A percentile compares a stretch with the other conserved stretches of the same genome.
Evolutionary conservation across 2,888 invertebrate genomes (phyloP).

Genomic region (Hirtodrosophila trivittata): DNA sequence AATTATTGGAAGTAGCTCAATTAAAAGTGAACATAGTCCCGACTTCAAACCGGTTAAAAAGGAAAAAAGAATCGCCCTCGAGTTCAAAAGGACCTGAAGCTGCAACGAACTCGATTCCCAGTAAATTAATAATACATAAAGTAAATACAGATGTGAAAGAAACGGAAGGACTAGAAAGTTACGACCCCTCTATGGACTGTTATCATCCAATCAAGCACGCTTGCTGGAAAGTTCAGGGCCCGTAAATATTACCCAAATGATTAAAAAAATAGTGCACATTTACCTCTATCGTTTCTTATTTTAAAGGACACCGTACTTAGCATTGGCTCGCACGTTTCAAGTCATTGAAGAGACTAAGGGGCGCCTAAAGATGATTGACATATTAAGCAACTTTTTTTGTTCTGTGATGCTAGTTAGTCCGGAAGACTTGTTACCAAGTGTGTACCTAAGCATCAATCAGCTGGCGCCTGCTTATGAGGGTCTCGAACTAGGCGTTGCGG

Average conservation of each 20-base stretch:
- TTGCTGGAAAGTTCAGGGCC: conserved; percentile 90
- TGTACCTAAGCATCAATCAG: conserved; percentile 98
- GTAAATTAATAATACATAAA: conserved; percentile 24
- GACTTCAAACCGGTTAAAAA: no score
- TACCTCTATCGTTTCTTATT: not conserved
- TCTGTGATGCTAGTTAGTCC: conserved; percentile 95
- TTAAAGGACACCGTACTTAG: conserved; percentile 94
- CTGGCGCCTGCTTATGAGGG: conserved; percentile 98
- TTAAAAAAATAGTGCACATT: conserved; percentile 8
- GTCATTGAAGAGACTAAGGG: conserved; percentile 93
- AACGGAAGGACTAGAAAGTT: conserved; percentile 83
- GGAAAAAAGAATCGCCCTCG: not conserved
- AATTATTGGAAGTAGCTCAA: no score
- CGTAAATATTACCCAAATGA: conserved; percentile 83
- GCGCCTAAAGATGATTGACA: conserved; percentile 95
- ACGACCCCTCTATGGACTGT: conserved; percentile 88
- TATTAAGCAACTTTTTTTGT: conserved; percentile 94
- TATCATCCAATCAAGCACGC: conserved; percentile 94
- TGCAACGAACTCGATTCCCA: not conserved
- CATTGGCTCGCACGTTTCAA: conserved; percentile 94
- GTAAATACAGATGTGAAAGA: conserved; percentile 28
- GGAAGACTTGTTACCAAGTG: conserved; percentile 93
- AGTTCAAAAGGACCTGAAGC: not conserved
- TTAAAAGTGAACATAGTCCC: no score
- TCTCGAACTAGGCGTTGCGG: conserved; percentile 96